Evolutionary conservation across 1,140 invertebrate species (phyloP).

Genomic region (Acromyrmex charruanus): DNA sequence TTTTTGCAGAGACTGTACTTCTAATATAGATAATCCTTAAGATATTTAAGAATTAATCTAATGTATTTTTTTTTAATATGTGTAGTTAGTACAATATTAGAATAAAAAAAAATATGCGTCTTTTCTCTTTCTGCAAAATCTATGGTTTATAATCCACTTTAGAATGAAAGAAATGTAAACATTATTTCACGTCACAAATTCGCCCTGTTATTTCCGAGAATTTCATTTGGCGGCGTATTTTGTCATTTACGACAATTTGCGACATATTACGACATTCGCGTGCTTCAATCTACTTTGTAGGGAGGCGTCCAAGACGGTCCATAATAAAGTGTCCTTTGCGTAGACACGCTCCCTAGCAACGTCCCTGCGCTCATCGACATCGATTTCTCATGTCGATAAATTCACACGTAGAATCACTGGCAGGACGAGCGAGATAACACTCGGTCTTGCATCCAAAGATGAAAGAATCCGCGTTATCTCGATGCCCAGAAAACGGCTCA

Average conservation of each 20-base stretch:
- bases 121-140: background rate
- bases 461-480: slow-evolving; percentile 32
- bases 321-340: slow-evolving; percentile 36
- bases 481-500: background rate
- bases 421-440: slow-evolving; percentile 24
- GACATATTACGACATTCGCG: slow-evolving; percentile 27
- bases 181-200: background rate
- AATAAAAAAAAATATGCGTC: background rate
- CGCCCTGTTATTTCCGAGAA: slow-evolving; percentile 15
- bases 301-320: slow-evolving; percentile 38
- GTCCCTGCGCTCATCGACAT: slow-evolving; percentile 23
- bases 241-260: slow-evolving; percentile 37
- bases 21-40: too few relatives aligned
- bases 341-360: slow-evolving; percentile 40
- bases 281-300: slow-evolving; percentile 23
- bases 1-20: too few relatives aligned
- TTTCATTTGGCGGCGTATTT: background rate
- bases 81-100: background rate
- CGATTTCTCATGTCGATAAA: slow-evolving; percentile 61
- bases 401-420: slow-evolving; percentile 22
- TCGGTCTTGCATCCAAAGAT: background rate
- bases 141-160: background rate
- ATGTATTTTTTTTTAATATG: background rate
- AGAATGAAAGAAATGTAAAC: slow-evolving; percentile 17
- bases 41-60: background rate